phyloP scores from a whole-genome alignment of 2,797 vertebrate species.

The Phoebastria nigripes region DNA sequence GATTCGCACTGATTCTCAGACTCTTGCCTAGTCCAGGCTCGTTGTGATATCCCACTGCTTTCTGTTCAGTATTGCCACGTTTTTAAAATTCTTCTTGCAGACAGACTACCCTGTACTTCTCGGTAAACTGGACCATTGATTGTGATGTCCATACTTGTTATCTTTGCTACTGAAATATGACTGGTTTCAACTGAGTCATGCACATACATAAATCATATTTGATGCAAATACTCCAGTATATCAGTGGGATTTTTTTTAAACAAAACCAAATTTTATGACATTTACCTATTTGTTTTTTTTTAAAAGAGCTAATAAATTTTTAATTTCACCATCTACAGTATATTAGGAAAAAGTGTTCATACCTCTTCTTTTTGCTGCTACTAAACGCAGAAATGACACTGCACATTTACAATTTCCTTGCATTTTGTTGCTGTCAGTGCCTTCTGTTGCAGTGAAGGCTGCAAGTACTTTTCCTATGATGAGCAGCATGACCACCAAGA shows the following conservation, averaged over 20 bases:
- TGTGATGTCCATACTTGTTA: background rate
- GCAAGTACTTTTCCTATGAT: background rate
- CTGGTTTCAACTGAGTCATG: background rate
- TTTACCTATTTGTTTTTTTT: background rate
- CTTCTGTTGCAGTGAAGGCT: background rate
- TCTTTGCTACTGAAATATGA: background rate
- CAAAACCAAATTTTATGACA: background rate
- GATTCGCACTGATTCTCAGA: background rate
- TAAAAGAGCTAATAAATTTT: background rate
- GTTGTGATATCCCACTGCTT: background rate
- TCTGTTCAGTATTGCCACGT: fast-evolving
- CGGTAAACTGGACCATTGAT: background rate
- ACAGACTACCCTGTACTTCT: background rate
- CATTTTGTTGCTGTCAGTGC: background rate
- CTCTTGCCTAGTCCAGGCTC: background rate
- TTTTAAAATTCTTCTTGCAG: background rate
- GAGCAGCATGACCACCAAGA: background rate
- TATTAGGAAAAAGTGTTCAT: background rate
- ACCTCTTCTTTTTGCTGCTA: background rate
- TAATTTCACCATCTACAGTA: background rate
- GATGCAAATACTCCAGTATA: background rate
- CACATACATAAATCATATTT: background rate
- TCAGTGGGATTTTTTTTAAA: background rate
- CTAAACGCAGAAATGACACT: background rate
- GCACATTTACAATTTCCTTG: background rate